Evolutionary conservation across 2,888 invertebrate genomes (phyloP).

Genomic region (Folsomia candida): DNA sequence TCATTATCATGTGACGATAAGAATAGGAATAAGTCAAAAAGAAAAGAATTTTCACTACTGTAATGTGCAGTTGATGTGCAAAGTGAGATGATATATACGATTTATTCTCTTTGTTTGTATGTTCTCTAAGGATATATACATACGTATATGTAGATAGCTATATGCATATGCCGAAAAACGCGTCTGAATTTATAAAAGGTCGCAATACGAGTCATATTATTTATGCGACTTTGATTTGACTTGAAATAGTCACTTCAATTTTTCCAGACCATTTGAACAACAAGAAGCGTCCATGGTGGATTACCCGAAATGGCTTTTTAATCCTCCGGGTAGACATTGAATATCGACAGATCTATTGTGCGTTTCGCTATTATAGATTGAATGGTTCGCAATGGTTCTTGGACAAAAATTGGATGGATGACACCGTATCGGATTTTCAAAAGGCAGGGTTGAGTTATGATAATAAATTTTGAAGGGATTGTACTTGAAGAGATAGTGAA

Average conservation of each 20-base stretch:
- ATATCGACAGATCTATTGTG: slow-evolving; percentile 12
- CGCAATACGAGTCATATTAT: slow-evolving; percentile 15
- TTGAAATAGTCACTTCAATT: slow-evolving; percentile 39
- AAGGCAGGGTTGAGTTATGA: slow-evolving; percentile 19
- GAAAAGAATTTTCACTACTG: no score
- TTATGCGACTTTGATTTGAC: slow-evolving; percentile 45
- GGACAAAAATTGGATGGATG: slow-evolving; percentile 33
- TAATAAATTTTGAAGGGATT: slow-evolving; percentile 10
- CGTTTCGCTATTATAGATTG: slow-evolving; percentile 6
- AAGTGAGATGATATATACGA: no score
- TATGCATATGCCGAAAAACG: background rate
- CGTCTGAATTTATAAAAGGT: background rate
- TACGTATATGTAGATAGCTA: background rate
- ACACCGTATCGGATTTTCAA: slow-evolving; percentile 33
- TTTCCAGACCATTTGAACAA: slow-evolving; percentile 40
- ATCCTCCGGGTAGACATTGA: slow-evolving; percentile 14
- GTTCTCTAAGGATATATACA: background rate
- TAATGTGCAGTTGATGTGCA: no score
- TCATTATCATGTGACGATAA: background rate
- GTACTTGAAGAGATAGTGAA: slow-evolving; percentile 6
- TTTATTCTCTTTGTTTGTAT: background rate
- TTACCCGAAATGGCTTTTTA: slow-evolving; percentile 40
- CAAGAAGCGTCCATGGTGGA: slow-evolving; percentile 34
- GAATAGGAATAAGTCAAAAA: no score
- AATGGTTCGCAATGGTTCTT: slow-evolving; percentile 20